Percentiles rank a stretch among this genome's conserved stretches.
These are phyloP conservation scores for Oxygymnocypris stewartii DNA, from an alignment of 2,113 vertebrate species.

Conservation along the genomic window DNA sequence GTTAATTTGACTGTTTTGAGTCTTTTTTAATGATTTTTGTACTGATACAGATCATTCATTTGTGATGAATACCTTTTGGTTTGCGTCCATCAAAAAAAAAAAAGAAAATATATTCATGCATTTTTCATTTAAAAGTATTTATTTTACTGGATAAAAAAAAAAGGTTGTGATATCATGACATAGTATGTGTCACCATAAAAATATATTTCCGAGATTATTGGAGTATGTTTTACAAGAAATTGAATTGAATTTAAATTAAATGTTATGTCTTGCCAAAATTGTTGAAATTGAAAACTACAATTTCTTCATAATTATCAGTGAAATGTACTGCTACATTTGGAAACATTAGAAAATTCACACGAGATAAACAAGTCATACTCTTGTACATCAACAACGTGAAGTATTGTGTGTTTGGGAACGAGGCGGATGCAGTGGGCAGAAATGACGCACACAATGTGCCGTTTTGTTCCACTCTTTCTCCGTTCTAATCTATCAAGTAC, in stretches of 20 bases:
- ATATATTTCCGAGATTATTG: background rate
- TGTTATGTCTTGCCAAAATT: too few relatives aligned
- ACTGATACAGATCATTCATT: background rate
- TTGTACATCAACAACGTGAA: background rate
- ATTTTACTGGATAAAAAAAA: background rate
- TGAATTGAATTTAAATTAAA: background rate
- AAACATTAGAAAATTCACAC: background rate
- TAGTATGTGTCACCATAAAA: too few relatives aligned
- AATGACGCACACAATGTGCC: slow-evolving; percentile 35
- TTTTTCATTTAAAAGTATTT: background rate
- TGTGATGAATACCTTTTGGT: background rate
- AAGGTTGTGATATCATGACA: too few relatives aligned
- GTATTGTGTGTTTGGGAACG: slow-evolving; percentile 25
- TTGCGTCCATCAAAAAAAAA: background rate
- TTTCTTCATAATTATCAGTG: background rate
- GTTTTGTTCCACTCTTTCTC: slow-evolving; percentile 31
- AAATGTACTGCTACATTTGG: background rate
- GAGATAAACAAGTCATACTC: background rate
- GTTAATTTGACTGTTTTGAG: background rate
- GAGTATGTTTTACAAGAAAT: background rate
- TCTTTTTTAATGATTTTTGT: background rate
- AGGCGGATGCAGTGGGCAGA: background rate
- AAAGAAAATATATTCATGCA: too few relatives aligned
- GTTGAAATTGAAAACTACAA: background rate
- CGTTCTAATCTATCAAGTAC: slow-evolving; percentile 8